A percentile compares a stretch with the other conserved stretches of the same genome.
Evolutionary conservation across 2,797 vertebrate species (phyloP).

Genomic region (Enteromius mattozi): DNA sequence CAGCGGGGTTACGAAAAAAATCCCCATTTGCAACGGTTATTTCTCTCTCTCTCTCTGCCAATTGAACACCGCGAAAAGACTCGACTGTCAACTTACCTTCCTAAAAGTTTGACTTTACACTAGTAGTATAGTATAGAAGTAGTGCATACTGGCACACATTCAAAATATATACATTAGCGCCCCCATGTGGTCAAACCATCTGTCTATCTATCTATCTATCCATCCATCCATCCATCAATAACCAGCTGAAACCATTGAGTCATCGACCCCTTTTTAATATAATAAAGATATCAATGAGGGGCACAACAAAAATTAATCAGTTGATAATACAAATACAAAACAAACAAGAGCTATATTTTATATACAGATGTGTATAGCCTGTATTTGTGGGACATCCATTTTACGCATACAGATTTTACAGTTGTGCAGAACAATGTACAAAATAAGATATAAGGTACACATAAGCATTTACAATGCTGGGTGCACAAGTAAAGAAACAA

Average conservation of each 20-base stretch:
- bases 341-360: conserved; percentile 54
- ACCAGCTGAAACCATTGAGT: conserved; percentile 22
- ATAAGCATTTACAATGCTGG: conserved; percentile 64
- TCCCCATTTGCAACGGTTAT: background rate
- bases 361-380: conserved; percentile 39
- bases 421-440: conserved; percentile 73
- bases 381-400: conserved; percentile 56
- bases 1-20: background rate
- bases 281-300: conserved; percentile 61
- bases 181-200: conserved; percentile 15
- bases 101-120: background rate
- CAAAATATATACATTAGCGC: conserved; percentile 25
- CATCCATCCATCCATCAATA: background rate
- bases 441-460: conserved; percentile 63
- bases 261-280: conserved; percentile 70
- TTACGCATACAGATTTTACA: conserved; percentile 58
- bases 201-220: background rate
- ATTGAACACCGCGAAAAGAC: background rate
- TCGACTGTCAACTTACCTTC: background rate
- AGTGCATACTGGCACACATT: background rate
- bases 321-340: conserved; percentile 68
- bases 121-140: background rate
- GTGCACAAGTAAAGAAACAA: conserved; percentile 64
- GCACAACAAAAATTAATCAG: conserved; percentile 58
- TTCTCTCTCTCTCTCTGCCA: background rate